A percentile compares a stretch with the other conserved stretches of the same genome.
phyloP scores from a whole-genome alignment of 2,113 vertebrate species.

The Anoura caudifer region DNA sequence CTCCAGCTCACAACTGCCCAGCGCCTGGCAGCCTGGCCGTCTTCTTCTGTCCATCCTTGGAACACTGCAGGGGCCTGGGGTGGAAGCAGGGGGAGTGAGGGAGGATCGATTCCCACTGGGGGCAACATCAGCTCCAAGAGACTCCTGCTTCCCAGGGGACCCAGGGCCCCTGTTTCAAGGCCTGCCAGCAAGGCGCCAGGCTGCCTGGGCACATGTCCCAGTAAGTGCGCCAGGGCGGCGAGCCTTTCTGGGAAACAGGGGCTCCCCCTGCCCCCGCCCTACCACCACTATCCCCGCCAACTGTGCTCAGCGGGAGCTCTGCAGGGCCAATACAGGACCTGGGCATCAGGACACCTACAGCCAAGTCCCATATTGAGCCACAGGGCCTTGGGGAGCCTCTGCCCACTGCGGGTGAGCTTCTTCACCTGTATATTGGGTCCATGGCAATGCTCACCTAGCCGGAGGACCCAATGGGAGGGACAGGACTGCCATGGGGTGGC shows the following conservation, averaged over 20 bases:
- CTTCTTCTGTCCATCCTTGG: neutral
- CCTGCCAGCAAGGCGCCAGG: conserved; percentile 72
- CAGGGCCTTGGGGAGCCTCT: neutral
- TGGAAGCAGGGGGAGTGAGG: neutral
- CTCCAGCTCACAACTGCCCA: neutral
- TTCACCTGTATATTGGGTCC: neutral
- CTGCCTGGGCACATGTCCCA: conserved; percentile 71
- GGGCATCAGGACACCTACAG: neutral
- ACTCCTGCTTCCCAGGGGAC: conserved; percentile 49
- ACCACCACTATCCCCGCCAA: conserved; percentile 9
- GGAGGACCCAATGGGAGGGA: neutral
- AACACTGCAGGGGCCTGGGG: neutral
- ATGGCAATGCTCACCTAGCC: neutral
- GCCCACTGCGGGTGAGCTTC: neutral
- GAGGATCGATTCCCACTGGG: neutral
- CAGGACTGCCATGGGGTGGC: neutral
- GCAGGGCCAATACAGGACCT: neutral
- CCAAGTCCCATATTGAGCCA: neutral
- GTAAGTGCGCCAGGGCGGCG: conserved; percentile 37
- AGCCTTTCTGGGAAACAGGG: conserved; percentile 70
- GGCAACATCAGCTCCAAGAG: neutral
- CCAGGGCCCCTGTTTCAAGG: conserved; percentile 4
- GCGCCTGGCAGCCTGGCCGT: neutral
- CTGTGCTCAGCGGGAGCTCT: conserved; percentile 30
- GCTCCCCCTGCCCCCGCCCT: conserved; percentile 29